These are phyloP conservation scores for Varroa destructor DNA, from an alignment of 1,140 invertebrate species.

Conservation along the genomic window DNA sequence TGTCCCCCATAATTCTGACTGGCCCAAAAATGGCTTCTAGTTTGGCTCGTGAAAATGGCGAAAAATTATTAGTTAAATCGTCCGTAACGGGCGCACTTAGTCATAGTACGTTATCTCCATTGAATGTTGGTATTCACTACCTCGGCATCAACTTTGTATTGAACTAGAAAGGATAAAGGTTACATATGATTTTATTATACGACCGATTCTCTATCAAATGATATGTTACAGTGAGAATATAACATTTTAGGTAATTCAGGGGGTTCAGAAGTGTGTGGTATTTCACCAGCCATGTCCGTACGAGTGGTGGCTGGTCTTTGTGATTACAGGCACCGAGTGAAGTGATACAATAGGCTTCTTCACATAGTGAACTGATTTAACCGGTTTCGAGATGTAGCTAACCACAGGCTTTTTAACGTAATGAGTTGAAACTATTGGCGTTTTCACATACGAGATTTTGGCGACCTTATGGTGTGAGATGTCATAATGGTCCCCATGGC, in stretches of 20 bases:
- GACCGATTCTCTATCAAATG: no score
- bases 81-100: no score
- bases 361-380: constrained; percentile 17
- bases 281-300: constrained; percentile 13
- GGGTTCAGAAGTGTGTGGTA: not conserved
- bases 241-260: not conserved
- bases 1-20: no score
- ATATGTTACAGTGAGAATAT: no score
- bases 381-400: constrained; percentile 16
- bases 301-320: not conserved
- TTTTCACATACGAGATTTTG: constrained; percentile 8
- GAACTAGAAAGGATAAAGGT: no score
- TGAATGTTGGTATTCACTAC: no score
- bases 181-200: no score
- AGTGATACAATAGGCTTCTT: not conserved
- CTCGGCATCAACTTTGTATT: no score
- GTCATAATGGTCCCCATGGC: not conserved
- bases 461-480: constrained; percentile 1
- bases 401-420: constrained; percentile 26
- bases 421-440: constrained; percentile 12
- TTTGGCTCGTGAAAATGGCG: no score
- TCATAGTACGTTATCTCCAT: no score
- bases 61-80: no score
- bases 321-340: constrained; percentile 10
- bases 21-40: no score